Conservation (phyloP, 2,797 vertebrate species). For the Phaenicophaeus curvirostris region DNA sequence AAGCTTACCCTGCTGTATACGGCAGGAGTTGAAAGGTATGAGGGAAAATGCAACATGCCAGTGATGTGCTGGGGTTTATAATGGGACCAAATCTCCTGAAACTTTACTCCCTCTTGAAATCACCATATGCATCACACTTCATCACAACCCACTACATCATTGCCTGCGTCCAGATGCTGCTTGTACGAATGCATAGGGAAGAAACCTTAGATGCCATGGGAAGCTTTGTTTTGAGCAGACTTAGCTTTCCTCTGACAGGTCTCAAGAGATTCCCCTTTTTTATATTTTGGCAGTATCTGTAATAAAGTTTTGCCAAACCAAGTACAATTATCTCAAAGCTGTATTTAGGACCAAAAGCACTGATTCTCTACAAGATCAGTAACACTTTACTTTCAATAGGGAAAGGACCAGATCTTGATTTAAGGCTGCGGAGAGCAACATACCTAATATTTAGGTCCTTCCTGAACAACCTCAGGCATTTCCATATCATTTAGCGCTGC, state of each 20-base stretch:
- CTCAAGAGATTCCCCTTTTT: background rate
- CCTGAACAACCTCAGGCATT: background rate
- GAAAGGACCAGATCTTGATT: background rate
- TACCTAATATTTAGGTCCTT: background rate
- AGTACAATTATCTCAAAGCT: background rate
- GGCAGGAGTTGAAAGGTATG: background rate
- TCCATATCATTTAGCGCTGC: background rate
- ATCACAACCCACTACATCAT: background rate
- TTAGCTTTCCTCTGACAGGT: background rate
- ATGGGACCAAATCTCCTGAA: background rate
- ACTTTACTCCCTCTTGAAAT: background rate
- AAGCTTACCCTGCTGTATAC: background rate
- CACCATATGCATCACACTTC: background rate
- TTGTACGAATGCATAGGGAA: background rate
- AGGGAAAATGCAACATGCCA: background rate
- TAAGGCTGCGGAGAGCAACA: background rate
- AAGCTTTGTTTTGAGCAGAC: background rate
- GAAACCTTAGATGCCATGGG: background rate
- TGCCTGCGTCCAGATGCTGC: background rate
- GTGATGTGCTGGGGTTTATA: background rate
- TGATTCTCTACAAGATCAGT: background rate
- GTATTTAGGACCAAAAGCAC: background rate
- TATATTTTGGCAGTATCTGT: background rate
- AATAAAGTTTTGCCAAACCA: background rate
- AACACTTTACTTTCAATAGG: background rate